Conservation (phyloP, 2,888 invertebrate species). For the Heteromyza rotundicornis region DNA sequence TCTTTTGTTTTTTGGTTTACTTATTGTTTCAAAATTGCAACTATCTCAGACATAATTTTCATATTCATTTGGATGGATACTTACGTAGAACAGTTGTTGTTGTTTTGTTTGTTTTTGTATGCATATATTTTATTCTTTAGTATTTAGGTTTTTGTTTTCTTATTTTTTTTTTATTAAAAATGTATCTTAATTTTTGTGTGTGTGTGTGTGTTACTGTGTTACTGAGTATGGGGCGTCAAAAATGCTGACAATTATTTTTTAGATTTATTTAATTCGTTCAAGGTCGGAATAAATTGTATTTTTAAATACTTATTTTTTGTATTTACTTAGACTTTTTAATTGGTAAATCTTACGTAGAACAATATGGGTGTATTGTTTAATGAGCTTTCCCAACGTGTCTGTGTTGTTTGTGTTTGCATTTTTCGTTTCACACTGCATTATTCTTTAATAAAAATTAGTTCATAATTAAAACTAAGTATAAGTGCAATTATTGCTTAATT, state of each 20-base stretch:
- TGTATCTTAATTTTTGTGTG: too few species aligned
- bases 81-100: constrained; percentile 39
- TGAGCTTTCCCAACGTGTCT: too few species aligned
- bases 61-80: constrained; percentile 57
- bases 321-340: constrained; percentile 1
- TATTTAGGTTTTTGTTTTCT: not conserved
- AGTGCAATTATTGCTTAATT: constrained; percentile 22
- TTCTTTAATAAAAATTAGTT: too few species aligned
- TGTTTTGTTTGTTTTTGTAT: constrained; percentile 4
- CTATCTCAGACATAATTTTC: constrained; percentile 52
- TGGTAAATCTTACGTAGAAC: not conserved
- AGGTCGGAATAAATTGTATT: constrained; percentile 18
- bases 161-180: not conserved
- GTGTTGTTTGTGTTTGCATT: too few species aligned
- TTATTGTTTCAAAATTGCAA: constrained; percentile 48
- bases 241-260: too few species aligned
- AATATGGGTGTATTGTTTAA: not conserved
- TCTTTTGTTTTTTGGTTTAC: constrained; percentile 24
- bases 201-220: too few species aligned
- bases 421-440: too few species aligned
- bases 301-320: constrained; percentile 14
- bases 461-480: constrained; percentile 4
- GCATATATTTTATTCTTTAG: constrained; percentile 7
- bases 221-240: too few species aligned
- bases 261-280: constrained; percentile 13